Base-by-base conservation (phyloP, 2,113 vertebrate species). In the Equus przewalskii region DNA sequence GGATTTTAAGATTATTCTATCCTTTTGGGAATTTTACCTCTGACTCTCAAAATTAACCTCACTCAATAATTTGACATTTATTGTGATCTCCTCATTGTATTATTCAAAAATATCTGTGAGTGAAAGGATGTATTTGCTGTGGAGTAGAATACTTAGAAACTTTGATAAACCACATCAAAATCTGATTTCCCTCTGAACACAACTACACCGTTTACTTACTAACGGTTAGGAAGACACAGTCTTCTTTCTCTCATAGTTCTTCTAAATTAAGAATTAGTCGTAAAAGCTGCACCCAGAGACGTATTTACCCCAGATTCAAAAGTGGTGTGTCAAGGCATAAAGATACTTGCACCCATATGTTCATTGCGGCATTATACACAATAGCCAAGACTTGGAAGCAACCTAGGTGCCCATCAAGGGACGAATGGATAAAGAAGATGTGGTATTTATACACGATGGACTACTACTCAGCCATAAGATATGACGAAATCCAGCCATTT, bases 41-140 rank as follows among this genome's bases (percentile, higher is more conserved):
- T 94, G 70, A 86, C 51, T 89, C 28, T 80, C 78, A 88, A 84
- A 81, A 85, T 96, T 62, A n/a, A 87, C 92, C 41, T 64, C 26
- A 72, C 33, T 81, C 67, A 75, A 3, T 94, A 75, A 95, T 49
- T 94, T 94, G 24, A 7, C 18, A 24, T 62, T 75, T 90, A 62
- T 49, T 97, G 28, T 24, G 72, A 85, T 95, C 54, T 86, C 13
- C 64, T 60, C 18, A 16, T 58, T 51, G 33, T 79, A 44, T 75
- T 89, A 73, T 60, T 98, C 12, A 62, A 76, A 92, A 76, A n/a
- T 70, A 79, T 36, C 41, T 91, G 18, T 49, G 65, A 24, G 56
- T 76, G 54, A 96, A 96, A 86, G 49, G 24, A 36, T 64, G 28
- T 13, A 24, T 73, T 18, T 51, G 22, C 6, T 22, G 24, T 5